Evolutionary conservation across 1,140 invertebrate species (phyloP), one percentile per base, ranked within the genome.

Genomic region (Musca vetustissima): DNA sequence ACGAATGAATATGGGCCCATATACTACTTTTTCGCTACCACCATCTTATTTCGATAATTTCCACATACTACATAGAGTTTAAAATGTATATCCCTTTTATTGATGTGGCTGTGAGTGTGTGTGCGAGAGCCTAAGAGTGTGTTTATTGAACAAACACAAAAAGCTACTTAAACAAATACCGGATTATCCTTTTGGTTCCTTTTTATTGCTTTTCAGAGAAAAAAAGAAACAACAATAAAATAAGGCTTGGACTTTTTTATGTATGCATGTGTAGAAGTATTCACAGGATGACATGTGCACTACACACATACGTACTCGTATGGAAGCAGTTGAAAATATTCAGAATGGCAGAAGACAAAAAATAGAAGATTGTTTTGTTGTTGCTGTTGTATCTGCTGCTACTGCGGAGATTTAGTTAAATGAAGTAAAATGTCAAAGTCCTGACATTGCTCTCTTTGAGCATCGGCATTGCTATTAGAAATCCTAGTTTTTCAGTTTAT

Each of bases 141-240:
- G 17, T 59, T 59, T 59, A 59, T 59, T 59, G 55, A 59, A 59
- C 55, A 59, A 59, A 59, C 55, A 59, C 55, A 59, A 59, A 59
- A 59, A 59, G 55, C 55, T 59, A 59, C 55, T 59, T 59, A 59
- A 59, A 59, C 55, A 59, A 59, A 59, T 59, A 28, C 55, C 17
- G 55, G 55, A 59, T 59, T 59, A 59, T 59, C 55, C 55, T 59
- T 25, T 55, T 59, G 55, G 25, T 59, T 59, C 55, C 28, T 4
- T 59, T 59, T 59, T 59, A 59, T 59, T 59, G 55, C 55, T 59
- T 59, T 59, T 59, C 22, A 14, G 15, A 28, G 15, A 25, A 59
- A 28, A 59, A 22, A 55, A 25, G 14, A 53, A 28, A 32, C 28
- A 32, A 32, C 28, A 32, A 32, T 59, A 59, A 32, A 59, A 28